Conservation (phyloP, 1,140 invertebrate genomes). For the Polyergus mexicanus region DNA sequence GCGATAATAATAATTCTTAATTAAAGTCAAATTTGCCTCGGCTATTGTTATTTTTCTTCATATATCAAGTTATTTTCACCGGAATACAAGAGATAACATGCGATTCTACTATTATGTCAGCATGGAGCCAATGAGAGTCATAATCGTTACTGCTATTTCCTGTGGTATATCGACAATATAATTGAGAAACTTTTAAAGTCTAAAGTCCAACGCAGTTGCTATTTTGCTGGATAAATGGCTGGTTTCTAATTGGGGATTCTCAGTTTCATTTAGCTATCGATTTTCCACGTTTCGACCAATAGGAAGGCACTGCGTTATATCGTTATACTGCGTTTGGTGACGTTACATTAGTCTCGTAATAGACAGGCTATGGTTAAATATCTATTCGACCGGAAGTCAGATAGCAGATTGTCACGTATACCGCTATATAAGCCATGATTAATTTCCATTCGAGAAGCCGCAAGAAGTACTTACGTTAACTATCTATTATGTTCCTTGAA, state of each 20-base stretch:
- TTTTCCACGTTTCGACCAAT: slow-evolving; percentile 50
- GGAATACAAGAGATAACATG: slow-evolving; percentile 51
- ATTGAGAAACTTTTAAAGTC: slow-evolving; percentile 44
- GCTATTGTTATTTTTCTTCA: slow-evolving; percentile 52
- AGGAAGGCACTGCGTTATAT: slow-evolving; percentile 59
- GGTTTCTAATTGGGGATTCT: slow-evolving; percentile 62
- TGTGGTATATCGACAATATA: slow-evolving; percentile 11
- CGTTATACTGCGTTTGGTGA: slow-evolving; percentile 68
- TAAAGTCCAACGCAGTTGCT: background rate
- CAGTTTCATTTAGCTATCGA: slow-evolving; percentile 64
- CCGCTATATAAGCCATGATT: slow-evolving; percentile 61
- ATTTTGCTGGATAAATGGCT: slow-evolving; percentile 24
- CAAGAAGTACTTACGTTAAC: slow-evolving; percentile 33
- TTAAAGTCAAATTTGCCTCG: slow-evolving; percentile 30
- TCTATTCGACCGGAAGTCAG: slow-evolving; percentile 77
- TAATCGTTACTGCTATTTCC: slow-evolving; percentile 62
- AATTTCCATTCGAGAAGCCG: slow-evolving; percentile 30
- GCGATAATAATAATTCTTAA: slow-evolving; percentile 47
- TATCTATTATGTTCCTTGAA: background rate
- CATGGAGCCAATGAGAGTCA: slow-evolving; percentile 43
- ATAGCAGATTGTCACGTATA: slow-evolving; percentile 75
- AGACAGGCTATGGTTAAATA: slow-evolving; percentile 75
- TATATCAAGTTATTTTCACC: slow-evolving; percentile 39
- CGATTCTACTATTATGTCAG: slow-evolving; percentile 60
- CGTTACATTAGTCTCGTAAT: slow-evolving; percentile 76